A percentile compares a stretch with the other conserved stretches of the same genome.
Conservation (phyloP, 2,113 vertebrate genomes). For the Ursus arctos region DNA sequence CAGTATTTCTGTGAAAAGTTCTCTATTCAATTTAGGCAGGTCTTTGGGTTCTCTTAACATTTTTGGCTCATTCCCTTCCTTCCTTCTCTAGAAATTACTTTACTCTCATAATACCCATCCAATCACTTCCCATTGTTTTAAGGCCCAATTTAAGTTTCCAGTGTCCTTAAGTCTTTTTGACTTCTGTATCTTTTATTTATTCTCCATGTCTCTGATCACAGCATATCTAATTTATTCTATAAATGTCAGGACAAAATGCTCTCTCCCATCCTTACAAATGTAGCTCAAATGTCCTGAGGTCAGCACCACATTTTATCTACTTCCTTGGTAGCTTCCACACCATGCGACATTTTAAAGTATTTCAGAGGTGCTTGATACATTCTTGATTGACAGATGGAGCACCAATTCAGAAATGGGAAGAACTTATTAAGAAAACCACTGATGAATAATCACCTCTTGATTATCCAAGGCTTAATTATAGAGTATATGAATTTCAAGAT, state of each 20-base stretch:
- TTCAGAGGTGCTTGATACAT: neutral
- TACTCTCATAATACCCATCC: neutral
- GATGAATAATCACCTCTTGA: slow-evolving; percentile 11
- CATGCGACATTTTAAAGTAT: neutral
- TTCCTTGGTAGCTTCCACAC: neutral
- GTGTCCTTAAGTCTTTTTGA: neutral
- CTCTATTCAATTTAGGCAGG: neutral
- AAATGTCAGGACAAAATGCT: neutral
- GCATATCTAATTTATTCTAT: neutral
- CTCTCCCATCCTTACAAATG: neutral
- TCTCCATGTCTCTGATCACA: neutral
- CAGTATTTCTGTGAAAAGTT: neutral
- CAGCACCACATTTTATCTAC: neutral
- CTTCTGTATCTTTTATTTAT: neutral
- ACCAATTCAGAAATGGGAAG: neutral
- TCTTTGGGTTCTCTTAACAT: neutral
- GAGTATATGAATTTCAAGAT: slow-evolving; percentile 20
- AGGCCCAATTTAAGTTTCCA: neutral
- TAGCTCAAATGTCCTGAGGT: neutral
- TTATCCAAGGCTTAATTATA: slow-evolving; percentile 38
- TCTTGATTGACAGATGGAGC: neutral
- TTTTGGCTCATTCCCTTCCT: neutral
- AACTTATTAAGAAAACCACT: slow-evolving; percentile 24
- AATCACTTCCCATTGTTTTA: neutral
- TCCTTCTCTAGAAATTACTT: neutral